Evolutionary conservation across 2,113 vertebrate genomes (phyloP), one percentile per base, ranked within the genome.

Genomic region (Erythrolamprus reginae): DNA sequence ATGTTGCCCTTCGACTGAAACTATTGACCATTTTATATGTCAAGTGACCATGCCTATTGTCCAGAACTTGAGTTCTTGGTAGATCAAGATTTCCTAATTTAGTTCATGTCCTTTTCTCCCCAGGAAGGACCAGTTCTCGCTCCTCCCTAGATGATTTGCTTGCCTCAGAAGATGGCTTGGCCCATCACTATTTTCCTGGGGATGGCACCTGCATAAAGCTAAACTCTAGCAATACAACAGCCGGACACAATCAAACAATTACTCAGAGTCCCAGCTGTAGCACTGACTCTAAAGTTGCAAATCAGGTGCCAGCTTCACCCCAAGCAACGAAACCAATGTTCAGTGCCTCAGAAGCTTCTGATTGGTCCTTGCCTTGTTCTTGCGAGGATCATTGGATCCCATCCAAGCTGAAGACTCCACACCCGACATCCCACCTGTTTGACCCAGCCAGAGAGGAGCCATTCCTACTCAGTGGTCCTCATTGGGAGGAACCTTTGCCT

Each of bases 91-190:
- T 61, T 53, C 58, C 52, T 91, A 58, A 83, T 88, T 1, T 88
- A 61, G 7, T 65, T 21, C 7, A 3, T 77, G 70, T 77, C 70
- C 17, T 82, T 88, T 51, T 61, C n/a, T 58, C 50, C 26, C 24
- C 52, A 91, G 93, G 90, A 94, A 89, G 93, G 93, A 93, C 48
- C 58, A 33, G 82, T 87, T 90, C 86, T 87, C 10, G 10, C 51
- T 61, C 91, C 55, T 84, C 77, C 33, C 28, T 48, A 65, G 70
- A 92, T 33, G 52, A 88, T 9, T 21, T 88, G 86, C 82, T 42
- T 47, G 89, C 86, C 23, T 58, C 42, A 1, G 53, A 26, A 42
- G 87, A 91, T 38, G 65, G 47, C 9, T 83, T 55, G 33, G 89
- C 87, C 4, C 61, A 89, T 42, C 82, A 52, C 13, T 89, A 87